Conservation (phyloP, 2,888 invertebrate species). For the Therioaphis trifolii region DNA sequence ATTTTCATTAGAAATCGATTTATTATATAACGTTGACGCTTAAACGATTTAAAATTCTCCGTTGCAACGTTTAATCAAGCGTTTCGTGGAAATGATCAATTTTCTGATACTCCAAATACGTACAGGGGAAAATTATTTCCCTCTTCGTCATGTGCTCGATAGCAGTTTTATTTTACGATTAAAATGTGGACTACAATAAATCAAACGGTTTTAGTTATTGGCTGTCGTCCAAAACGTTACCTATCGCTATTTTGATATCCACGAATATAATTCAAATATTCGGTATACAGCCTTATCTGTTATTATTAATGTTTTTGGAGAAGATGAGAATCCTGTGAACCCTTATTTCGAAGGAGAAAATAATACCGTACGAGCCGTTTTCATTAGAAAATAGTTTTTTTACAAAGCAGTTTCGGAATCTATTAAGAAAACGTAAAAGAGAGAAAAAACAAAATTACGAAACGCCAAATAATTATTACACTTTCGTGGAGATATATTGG, state of each 20-base stretch:
- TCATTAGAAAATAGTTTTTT: neutral
- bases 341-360: neutral
- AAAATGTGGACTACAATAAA: conserved; percentile 27
- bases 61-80: conserved; percentile 1
- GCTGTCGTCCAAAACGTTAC: conserved; percentile 14
- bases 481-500: neutral
- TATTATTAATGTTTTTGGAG: conserved; percentile 13
- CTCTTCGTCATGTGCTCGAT: neutral
- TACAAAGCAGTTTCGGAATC: neutral
- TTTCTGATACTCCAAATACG: conserved; percentile 15
- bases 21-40: neutral
- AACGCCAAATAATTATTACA: neutral
- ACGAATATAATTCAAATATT: conserved; percentile 37
- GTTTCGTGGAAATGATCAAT: neutral
- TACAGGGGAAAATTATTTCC: conserved; percentile 5
- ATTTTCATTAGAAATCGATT: conserved; percentile 39
- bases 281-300: neutral
- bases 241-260: conserved; percentile 24
- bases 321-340: neutral
- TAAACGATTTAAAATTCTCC: conserved; percentile 27
- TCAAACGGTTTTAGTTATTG: conserved; percentile 46
- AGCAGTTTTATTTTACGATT: conserved; percentile 28
- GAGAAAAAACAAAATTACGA: neutral
- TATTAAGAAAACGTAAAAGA: neutral
- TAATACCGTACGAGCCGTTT: neutral